Percentiles rank a stretch among this genome's conserved stretches.
phyloP scores from a whole-genome alignment of 1,140 invertebrate genomes.

The Rhizoglyphus robini region DNA sequence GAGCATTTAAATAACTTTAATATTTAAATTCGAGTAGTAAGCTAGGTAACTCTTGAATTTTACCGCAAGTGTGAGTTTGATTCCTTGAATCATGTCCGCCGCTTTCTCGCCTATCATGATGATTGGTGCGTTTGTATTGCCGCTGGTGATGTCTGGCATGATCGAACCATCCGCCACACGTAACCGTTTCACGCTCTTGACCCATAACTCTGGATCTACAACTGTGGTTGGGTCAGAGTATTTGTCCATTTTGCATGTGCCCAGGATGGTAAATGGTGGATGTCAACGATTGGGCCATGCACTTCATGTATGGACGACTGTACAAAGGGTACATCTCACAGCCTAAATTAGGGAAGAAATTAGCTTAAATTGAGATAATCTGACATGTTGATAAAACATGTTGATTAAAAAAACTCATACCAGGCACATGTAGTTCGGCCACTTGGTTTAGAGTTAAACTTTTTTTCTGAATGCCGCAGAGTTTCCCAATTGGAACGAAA shows the following conservation, averaged over 20 bases:
- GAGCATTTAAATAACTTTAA: not conserved
- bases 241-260: constrained; percentile 73
- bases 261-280: constrained; percentile 61
- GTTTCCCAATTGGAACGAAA: constrained; percentile 18
- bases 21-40: not conserved
- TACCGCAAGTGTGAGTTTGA: not conserved
- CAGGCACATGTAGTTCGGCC: not conserved
- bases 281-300: constrained; percentile 51
- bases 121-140: constrained; percentile 43
- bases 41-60: not conserved
- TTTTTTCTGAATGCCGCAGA: constrained; percentile 5
- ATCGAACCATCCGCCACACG: constrained; percentile 28
- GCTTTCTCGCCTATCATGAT: constrained; percentile 42
- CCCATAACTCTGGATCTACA: constrained; percentile 45
- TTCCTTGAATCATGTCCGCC: constrained; percentile 35
- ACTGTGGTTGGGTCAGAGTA: constrained; percentile 42
- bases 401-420: not conserved
- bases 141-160: constrained; percentile 23
- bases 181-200: constrained; percentile 22
- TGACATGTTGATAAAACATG: too few relatives aligned
- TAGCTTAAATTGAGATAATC: constrained; percentile 35
- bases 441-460: constrained; percentile 10
- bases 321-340: constrained; percentile 56
- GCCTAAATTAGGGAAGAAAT: constrained; percentile 35
- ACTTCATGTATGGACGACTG: constrained; percentile 64